A percentile compares a stretch with the other conserved stretches of the same genome.
Conservation (phyloP, 2,888 invertebrate species). For the Maniola hyperantus region DNA sequence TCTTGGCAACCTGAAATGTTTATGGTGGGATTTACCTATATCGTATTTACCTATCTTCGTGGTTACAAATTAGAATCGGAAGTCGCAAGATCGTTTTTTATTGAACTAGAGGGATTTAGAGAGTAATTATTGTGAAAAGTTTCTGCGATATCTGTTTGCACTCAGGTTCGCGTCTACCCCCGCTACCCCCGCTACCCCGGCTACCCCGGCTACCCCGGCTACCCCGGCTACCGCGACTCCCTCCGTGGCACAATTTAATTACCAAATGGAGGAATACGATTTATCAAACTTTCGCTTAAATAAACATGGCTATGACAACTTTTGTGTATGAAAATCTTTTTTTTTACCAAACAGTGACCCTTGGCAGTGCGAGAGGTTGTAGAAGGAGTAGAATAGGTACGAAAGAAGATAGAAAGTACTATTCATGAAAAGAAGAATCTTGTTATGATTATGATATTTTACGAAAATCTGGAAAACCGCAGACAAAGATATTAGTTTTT, state of each 20-base stretch:
- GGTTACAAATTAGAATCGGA: not conserved
- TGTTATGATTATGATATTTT: no score
- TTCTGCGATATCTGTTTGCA: not conserved
- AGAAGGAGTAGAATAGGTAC: no score
- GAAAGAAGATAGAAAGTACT: no score
- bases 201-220: not conserved
- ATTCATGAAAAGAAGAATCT: no score
- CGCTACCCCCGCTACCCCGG: no score
- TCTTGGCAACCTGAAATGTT: no score
- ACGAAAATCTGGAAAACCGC: no score
- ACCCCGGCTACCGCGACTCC: not conserved
- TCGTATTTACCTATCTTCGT: not conserved
- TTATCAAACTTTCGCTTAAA: not conserved
- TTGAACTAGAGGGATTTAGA: not conserved
- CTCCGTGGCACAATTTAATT: not conserved
- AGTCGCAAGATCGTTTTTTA: not conserved
- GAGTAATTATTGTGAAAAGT: slow-evolving; percentile 10
- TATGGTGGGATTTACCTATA: no score
- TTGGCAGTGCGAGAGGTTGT: no score
- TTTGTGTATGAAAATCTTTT: not conserved
- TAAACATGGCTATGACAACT: not conserved
- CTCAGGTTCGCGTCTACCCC: not conserved
- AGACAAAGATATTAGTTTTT: no score
- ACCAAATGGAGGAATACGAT: slow-evolving; percentile 12
- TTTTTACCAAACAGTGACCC: no score